Evolutionary conservation across 1,140 invertebrate genomes (phyloP).

Genomic region (Microplitis mediator): DNA sequence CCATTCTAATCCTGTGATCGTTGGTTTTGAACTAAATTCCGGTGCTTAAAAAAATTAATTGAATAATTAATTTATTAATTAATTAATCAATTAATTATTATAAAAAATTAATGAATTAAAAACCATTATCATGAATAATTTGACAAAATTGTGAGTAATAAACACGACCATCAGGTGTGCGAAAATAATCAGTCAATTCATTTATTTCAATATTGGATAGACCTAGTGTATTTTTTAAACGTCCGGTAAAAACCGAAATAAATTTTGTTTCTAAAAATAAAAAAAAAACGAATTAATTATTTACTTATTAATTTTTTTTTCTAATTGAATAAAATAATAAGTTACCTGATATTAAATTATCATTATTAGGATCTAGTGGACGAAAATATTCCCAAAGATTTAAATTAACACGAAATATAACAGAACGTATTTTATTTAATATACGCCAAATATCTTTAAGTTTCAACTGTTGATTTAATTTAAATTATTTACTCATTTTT

Average conservation of each 20-base stretch:
- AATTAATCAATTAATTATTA: too few species aligned
- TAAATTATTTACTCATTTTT: constrained; percentile 15
- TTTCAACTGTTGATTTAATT: constrained; percentile 45
- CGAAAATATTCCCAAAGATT: constrained; percentile 73
- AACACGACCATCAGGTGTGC: constrained; percentile 73
- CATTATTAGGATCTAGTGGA: constrained; percentile 69
- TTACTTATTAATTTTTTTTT: neutral
- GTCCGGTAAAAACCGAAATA: constrained; percentile 69
- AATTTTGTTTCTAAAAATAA: constrained; percentile 69
- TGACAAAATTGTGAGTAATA: constrained; percentile 74
- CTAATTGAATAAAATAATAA: neutral
- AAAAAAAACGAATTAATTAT: too few species aligned
- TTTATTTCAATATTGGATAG: constrained; percentile 71
- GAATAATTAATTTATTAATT: neutral
- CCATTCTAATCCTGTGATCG: constrained; percentile 67
- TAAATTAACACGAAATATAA: constrained; percentile 70
- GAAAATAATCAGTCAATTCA: constrained; percentile 75
- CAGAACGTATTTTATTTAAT: constrained; percentile 75
- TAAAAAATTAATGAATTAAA: constrained; percentile 16
- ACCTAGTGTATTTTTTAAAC: constrained; percentile 67
- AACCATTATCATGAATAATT: constrained; percentile 68
- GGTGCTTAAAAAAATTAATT: constrained; percentile 51
- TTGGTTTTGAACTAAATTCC: constrained; percentile 58
- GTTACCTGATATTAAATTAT: constrained; percentile 71
- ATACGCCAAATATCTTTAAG: constrained; percentile 70